Base-by-base conservation (phyloP, 2,888 invertebrate species). In the Cephus pulcher region DNA sequence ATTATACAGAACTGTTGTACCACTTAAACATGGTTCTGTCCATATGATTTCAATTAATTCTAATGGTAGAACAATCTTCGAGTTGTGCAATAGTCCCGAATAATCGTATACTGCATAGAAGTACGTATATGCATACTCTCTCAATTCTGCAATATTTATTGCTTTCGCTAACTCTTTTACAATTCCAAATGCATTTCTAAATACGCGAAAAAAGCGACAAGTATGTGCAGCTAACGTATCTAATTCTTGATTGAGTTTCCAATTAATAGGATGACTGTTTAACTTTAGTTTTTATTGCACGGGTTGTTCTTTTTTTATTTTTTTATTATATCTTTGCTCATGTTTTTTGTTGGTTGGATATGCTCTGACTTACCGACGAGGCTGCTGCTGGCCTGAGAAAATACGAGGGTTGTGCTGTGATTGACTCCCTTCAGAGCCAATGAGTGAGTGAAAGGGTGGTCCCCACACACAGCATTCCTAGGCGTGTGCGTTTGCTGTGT, bases 391-490 rank as follows among this genome's bases (percentile, higher is more conserved):
- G 88, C 88, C 87, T 88, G 88, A 84, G 88, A 89, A 87, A 89
- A 86, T 87, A 89, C 86, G 88, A 89, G 88, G 86, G 88, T 83
- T 89, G 89, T 89, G 88, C 87, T 89, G 89, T 88, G 87, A 88
- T 88, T 87, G 88, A 88, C 89, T 89, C 89, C 88, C 89, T 89
- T 89, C 89, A 89, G 89, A 89, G 89, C 89, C 89, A 89, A 89
- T 85, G 88, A 88, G 85, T 87, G 89, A 88, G 85, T 88, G 85
- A 89, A 87, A 89, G 87, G 87, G 88, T 87, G 86, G 86, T 88
- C 88, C 89, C 88, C 86, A 88, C 84, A 89, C 86, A 88, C 88
- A 86, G 89, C 89, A 88, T 89, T 89, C 89, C 89, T 89, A 89
- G 88, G 87, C 87, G 88, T 89, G 89, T 88, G 88, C 88, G 87